phyloP scores from a whole-genome alignment of 2,113 vertebrate genomes.

The Solea senegalensis region DNA sequence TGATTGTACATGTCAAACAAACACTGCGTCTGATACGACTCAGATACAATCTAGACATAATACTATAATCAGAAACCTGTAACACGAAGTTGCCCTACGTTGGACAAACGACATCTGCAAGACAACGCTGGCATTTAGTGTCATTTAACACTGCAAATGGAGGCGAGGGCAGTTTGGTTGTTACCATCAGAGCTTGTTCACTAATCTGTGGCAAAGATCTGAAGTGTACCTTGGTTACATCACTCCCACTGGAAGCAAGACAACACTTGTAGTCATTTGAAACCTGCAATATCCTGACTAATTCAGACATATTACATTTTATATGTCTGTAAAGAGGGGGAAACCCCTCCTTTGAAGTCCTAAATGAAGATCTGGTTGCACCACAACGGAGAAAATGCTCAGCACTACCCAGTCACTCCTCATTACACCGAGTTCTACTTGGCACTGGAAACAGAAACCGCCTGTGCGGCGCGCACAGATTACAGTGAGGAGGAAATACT shows the following conservation, averaged over 20 bases:
- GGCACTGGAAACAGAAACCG: slow-evolving; percentile 31
- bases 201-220: slow-evolving; percentile 72
- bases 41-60: slow-evolving; percentile 36
- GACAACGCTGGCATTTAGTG: slow-evolving; percentile 42
- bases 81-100: slow-evolving; percentile 38
- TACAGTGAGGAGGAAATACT: slow-evolving; percentile 7
- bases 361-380: slow-evolving; percentile 63
- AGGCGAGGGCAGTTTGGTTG: slow-evolving; percentile 6
- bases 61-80: slow-evolving; percentile 44
- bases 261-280: slow-evolving; percentile 68
- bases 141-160: slow-evolving; percentile 41
- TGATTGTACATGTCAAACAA: slow-evolving; percentile 50
- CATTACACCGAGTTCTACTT: slow-evolving; percentile 37
- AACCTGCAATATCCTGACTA: slow-evolving; percentile 69
- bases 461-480: slow-evolving; percentile 36
- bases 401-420: slow-evolving; percentile 22
- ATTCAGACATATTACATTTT: slow-evolving; percentile 77
- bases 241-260: slow-evolving; percentile 64
- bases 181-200: slow-evolving; percentile 38
- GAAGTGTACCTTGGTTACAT: slow-evolving; percentile 58
- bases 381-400: slow-evolving; percentile 31
- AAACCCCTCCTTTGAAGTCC: slow-evolving; percentile 54
- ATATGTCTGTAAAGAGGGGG: slow-evolving; percentile 63
- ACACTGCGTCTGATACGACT: slow-evolving; percentile 39
- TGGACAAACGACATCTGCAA: slow-evolving; percentile 58